Conservation (phyloP, 2,888 invertebrate species). For the Oscheius sp. region DNA sequence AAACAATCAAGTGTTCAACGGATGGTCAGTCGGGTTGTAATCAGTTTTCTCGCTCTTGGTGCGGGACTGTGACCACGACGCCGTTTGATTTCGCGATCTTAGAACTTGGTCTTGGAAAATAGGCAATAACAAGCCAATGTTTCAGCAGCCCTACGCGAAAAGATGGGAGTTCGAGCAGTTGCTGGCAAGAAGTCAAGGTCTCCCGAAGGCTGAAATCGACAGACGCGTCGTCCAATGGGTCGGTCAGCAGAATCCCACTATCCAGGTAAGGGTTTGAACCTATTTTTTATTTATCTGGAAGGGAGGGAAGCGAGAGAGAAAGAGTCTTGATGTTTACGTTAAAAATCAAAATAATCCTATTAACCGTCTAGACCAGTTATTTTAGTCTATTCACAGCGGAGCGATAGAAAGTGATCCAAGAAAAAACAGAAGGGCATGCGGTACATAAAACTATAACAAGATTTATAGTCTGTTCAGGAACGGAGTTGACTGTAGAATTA, state of each 20-base stretch:
- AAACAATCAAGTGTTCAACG: constrained; percentile 16
- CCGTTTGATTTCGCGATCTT: constrained; percentile 3
- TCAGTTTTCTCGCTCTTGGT: background rate
- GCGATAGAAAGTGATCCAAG: too few species aligned
- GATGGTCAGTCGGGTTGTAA: background rate
- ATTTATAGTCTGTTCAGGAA: too few species aligned
- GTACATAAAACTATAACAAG: too few species aligned
- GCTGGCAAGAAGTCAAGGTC: constrained; percentile 25
- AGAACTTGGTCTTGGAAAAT: background rate
- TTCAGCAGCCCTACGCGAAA: constrained; percentile 17
- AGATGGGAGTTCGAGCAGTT: constrained; percentile 26
- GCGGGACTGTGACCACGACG: background rate
- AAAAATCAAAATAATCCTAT: too few species aligned
- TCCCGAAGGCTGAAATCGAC: constrained; percentile 23
- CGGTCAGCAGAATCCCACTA: background rate
- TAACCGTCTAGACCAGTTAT: too few species aligned
- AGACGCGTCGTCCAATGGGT: constrained; percentile 16
- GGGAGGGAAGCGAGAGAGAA: too few species aligned
- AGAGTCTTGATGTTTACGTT: too few species aligned
- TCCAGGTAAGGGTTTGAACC: background rate
- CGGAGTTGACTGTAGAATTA: too few species aligned
- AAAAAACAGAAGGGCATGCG: too few species aligned
- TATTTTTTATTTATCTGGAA: too few species aligned
- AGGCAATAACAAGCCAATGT: background rate
- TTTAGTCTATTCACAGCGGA: too few species aligned